phyloP scores from a whole-genome alignment of 2,888 invertebrate genomes.

The Philereme vetulata region DNA sequence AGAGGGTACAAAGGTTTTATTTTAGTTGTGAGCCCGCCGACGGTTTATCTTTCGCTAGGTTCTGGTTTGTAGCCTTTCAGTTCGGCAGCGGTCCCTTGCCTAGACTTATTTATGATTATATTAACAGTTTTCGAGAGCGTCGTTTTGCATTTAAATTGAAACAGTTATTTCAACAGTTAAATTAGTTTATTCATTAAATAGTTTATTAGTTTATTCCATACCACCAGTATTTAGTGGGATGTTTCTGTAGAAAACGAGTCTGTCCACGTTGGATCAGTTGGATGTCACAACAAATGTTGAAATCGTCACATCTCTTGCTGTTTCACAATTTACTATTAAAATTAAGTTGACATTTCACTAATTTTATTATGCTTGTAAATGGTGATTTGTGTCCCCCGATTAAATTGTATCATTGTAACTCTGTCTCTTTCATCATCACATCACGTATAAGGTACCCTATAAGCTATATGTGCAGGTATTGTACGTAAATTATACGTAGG shows the following conservation, averaged over 20 bases:
- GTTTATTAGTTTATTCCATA: not conserved
- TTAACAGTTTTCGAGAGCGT: not conserved
- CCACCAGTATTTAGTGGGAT: not conserved
- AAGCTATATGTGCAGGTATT: slow-evolving; percentile 6
- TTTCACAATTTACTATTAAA: slow-evolving; percentile 15
- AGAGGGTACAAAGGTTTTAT: slow-evolving; percentile 1
- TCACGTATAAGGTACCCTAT: slow-evolving; percentile 7
- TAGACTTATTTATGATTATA: not conserved
- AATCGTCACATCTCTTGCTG: not conserved
- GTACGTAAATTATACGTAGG: slow-evolving; percentile 21
- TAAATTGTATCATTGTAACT: not conserved
- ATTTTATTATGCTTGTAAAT: slow-evolving; percentile 9
- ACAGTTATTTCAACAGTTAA: not conserved
- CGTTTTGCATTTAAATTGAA: not conserved
- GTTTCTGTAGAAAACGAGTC: not conserved
- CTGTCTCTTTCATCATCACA: not conserved
- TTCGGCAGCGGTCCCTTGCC: not conserved
- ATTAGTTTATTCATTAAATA: not conserved
- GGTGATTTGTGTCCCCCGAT: slow-evolving; percentile 1
- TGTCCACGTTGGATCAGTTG: not conserved
- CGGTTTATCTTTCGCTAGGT: not conserved
- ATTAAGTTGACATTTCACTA: slow-evolving; percentile 7
- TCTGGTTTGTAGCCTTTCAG: not conserved
- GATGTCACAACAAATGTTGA: not conserved
- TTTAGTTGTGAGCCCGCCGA: not conserved